phyloP scores from a whole-genome alignment of 2,797 vertebrate genomes.

The Margarornis squamiger region DNA sequence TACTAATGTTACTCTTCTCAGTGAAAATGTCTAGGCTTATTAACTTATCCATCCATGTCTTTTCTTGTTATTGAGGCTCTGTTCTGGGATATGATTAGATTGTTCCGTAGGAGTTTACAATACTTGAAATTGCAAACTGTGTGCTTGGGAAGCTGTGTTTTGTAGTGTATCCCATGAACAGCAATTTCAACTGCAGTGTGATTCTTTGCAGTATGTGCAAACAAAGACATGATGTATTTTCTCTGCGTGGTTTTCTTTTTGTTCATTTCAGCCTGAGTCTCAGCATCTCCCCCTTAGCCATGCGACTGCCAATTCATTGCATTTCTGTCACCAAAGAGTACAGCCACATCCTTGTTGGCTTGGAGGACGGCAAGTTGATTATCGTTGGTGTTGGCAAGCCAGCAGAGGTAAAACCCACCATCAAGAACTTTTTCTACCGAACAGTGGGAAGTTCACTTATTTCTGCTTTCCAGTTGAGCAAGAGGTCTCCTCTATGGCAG shows the following conservation, averaged over 20 bases:
- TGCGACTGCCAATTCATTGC: constrained; percentile 90
- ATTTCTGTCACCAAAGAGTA: constrained; percentile 94
- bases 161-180: background rate
- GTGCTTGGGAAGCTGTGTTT: background rate
- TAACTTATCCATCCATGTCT: background rate
- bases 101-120: background rate
- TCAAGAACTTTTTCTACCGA: constrained; percentile 87
- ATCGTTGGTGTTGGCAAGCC: constrained; percentile 94
- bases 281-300: constrained; percentile 85
- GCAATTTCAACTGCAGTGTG: background rate
- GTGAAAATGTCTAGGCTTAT: background rate
- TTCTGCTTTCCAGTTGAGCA: constrained; percentile 83
- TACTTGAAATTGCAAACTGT: background rate
- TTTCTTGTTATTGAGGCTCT: background rate
- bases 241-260: background rate
- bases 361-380: constrained; percentile 96
- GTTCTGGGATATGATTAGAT: background rate
- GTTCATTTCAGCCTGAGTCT: constrained; percentile 83
- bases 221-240: background rate
- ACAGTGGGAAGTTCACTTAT: constrained; percentile 82
- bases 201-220: background rate
- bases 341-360: constrained; percentile 92
- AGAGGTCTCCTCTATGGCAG: constrained; percentile 84
- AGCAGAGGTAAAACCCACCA: constrained; percentile 92
- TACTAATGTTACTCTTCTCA: background rate